A percentile compares a stretch with the other conserved stretches of the same genome.
Conservation (phyloP, 2,113 vertebrate species). For the Bufo bufo region DNA sequence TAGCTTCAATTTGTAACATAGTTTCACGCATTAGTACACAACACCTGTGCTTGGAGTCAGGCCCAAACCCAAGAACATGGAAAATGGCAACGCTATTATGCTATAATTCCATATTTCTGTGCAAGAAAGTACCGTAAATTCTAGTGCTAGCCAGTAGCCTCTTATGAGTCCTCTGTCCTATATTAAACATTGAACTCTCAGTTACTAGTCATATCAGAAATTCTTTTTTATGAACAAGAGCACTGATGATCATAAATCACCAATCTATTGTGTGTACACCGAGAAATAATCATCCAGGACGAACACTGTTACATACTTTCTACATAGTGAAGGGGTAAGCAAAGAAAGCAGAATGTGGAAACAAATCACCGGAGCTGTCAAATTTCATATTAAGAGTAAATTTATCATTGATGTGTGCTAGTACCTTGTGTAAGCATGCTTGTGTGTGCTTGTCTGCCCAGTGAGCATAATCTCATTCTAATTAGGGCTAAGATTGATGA, state of each 20-base stretch:
- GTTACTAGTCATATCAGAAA: not conserved
- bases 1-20: constrained; percentile 11
- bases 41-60: not conserved
- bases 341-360: constrained; percentile 24
- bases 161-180: not conserved
- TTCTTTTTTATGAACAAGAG: not conserved
- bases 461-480: constrained; percentile 54
- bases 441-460: constrained; percentile 42
- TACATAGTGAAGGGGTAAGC: constrained; percentile 32
- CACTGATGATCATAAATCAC: not conserved
- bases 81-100: not conserved
- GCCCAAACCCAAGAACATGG: not conserved
- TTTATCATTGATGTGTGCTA: constrained; percentile 46
- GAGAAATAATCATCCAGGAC: constrained; percentile 2
- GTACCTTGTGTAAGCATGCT: constrained; percentile 32
- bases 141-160: not conserved
- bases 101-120: not conserved
- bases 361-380: constrained; percentile 47
- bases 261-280: not conserved
- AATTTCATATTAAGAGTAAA: constrained; percentile 55
- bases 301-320: constrained; percentile 18
- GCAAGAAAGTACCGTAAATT: not conserved
- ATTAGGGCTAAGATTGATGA: constrained; percentile 53
- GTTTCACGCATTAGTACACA: constrained; percentile 10
- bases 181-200: not conserved